phyloP scores from a whole-genome alignment of 2,797 vertebrate genomes.

The Myotis vivesi region DNA sequence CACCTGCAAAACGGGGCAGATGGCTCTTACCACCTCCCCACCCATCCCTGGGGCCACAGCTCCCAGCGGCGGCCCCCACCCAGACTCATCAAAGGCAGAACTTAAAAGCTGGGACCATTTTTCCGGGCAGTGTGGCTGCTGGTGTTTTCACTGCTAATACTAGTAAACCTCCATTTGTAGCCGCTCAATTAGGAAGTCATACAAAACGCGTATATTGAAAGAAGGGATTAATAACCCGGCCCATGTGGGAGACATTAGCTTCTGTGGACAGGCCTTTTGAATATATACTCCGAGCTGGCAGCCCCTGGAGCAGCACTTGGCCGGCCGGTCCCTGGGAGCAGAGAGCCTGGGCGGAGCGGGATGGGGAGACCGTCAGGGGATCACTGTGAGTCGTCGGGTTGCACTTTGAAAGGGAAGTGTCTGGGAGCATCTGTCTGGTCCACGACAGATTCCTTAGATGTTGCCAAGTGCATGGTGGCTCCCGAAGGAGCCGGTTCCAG shows the following conservation, averaged over 20 bases:
- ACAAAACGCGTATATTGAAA: constrained; percentile 68
- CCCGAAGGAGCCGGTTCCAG: constrained; percentile 36
- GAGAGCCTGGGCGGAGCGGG: neutral
- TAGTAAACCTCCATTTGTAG: constrained; percentile 70
- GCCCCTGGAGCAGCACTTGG: constrained; percentile 39
- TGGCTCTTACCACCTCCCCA: neutral
- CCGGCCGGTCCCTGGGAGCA: constrained; percentile 44
- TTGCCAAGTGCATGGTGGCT: neutral
- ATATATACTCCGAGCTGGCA: constrained; percentile 56
- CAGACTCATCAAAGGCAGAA: constrained; percentile 2
- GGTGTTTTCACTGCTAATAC: constrained; percentile 50
- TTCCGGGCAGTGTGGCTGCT: neutral
- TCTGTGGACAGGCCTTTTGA: constrained; percentile 70
- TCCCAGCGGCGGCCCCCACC: neutral
- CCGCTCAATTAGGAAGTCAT: constrained; percentile 76
- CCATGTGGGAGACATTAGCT: constrained; percentile 79
- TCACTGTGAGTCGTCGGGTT: neutral
- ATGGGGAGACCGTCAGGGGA: neutral
- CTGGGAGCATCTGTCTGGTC: neutral
- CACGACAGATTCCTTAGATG: neutral
- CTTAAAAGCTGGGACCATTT: neutral
- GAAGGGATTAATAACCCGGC: constrained; percentile 67
- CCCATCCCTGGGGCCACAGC: neutral
- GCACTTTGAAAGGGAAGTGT: neutral
- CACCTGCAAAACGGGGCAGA: constrained; percentile 63